Base-by-base conservation (phyloP, 1,140 invertebrate species). In the Aplysia californica region DNA sequence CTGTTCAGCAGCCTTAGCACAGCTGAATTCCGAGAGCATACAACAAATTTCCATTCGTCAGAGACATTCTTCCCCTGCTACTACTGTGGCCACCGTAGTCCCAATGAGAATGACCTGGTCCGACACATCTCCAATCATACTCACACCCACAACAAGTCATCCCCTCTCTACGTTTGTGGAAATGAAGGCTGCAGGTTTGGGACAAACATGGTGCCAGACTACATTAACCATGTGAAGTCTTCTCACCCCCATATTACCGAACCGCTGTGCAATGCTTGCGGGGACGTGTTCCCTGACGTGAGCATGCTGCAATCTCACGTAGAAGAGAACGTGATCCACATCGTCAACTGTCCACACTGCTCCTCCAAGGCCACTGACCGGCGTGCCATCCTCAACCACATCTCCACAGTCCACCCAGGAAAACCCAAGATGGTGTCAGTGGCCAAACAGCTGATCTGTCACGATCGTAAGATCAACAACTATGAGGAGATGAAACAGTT, bases 351-450 rank as follows among this genome's bases (percentile, higher is more conserved):
- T 44, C 84, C 84, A 21, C 82, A 86, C 68, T 86, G 84, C 67
- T 75, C 80, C 21, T 76, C 79, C 26, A 83, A 84, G 75, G 82
- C 80, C 59, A 80, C 77, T 20, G 79, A 84, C 39, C 74, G 84
- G n/a, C 66, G 77, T 31, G 76, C 78, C 33, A 73, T 86, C 20
- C 58, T 86, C 10, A 79, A 77, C 29, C 84, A 86, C 41, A 84
- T 86, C 15, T 67, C 80, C 33, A 20, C 77, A 1, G 73, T 33
- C 26, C 84, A 86, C 61, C 84, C 82, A 10, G 84, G 84, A 15
- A 86, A 86, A 77, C 79, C 83, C 18, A 84, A 83, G 70, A 84
- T 84, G 76, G 82, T 86, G 5, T 82, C 79, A 41, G 84, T 86
- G 10, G 82, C 83, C 33, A 82, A 81, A 29, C 84, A 86, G 67